Base-by-base conservation (phyloP, 2,888 invertebrate species). In the Amblyjoppa proteus region DNA sequence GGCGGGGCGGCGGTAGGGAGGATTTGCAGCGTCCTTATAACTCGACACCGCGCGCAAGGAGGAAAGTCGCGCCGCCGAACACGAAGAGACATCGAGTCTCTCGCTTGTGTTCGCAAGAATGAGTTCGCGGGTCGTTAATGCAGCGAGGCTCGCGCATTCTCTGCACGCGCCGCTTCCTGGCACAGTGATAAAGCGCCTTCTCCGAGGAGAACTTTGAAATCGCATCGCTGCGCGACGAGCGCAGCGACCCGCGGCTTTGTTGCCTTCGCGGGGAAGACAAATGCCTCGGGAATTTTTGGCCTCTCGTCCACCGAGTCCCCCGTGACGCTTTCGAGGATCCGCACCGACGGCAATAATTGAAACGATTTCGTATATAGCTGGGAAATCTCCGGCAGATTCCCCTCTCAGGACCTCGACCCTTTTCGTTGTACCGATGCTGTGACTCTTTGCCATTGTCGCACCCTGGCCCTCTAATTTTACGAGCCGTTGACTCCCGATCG, bases 401-500 rank as follows among this genome's bases (percentile, higher is more conserved):
- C 16, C 28, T 4, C 28, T 13, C 4, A 11, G 45, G n/a, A 31
- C 58, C 45, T 82, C 34, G 45, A 69, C 79, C 77, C 78, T 38
- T 75, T 83, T 78, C 56, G 58, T 82, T 56, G 13, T 58, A 20
- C 11, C 58, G 76, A 83, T 76, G 71, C 80, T 84, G 86, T 81
- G 85, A 88, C 88, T 88, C 87, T 20, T 20, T 89, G 87, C 88
- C 91, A 49, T 91, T 89, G 89, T 90, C 88, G 88, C 88, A 75
- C 82, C 88, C 87, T 89, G 80, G 78, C 81, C 87, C 87, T 89
- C 91, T 93, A 93, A 93, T 93, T 94, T 94, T 93, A 93, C 94
- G 93, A 93, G 92, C 93, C 93, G 93, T 93, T 93, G 93, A 93
- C 93, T 93, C 90, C 79, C 91, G 92, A 93, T 93, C 93, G 93